Evolutionary conservation across 2,888 invertebrate genomes (phyloP).

Genomic region (Tanypteryx hageni): DNA sequence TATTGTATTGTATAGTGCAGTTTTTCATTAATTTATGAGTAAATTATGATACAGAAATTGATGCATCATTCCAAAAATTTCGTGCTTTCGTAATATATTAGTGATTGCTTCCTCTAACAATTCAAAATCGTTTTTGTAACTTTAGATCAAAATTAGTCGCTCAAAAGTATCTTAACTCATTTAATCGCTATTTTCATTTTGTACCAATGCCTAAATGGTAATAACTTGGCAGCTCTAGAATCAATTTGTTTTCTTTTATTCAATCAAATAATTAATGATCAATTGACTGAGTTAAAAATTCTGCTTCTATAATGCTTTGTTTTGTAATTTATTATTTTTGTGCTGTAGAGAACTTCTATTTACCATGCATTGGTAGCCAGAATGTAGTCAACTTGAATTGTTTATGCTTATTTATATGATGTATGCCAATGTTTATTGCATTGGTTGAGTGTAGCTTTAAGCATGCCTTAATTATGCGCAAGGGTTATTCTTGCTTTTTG

Average conservation of each 20-base stretch:
- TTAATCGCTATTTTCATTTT: background rate
- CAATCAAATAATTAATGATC: slow-evolving; percentile 7
- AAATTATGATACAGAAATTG: slow-evolving; percentile 19
- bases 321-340: slow-evolving; percentile 17
- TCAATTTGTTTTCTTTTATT: background rate
- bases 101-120: slow-evolving; percentile 37
- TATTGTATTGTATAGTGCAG: slow-evolving; percentile 19
- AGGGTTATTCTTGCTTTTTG: slow-evolving; percentile 55
- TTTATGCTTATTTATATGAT: slow-evolving; percentile 36
- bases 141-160: background rate
- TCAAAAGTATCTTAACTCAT: background rate
- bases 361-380: slow-evolving; percentile 22
- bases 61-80: background rate
- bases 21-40: slow-evolving; percentile 7
- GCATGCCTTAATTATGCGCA: slow-evolving; percentile 50
- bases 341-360: background rate
- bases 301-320: slow-evolving; percentile 34
- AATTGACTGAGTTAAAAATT: background rate
- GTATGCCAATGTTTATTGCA: slow-evolving; percentile 41
- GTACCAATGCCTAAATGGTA: slow-evolving; percentile 25
- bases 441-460: slow-evolving; percentile 45
- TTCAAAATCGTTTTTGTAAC: background rate
- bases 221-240: slow-evolving; percentile 53
- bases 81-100: slow-evolving; percentile 4
- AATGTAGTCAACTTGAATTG: background rate